Base-by-base conservation (phyloP, 2,888 invertebrate genomes). In the Portevinia maculata region DNA sequence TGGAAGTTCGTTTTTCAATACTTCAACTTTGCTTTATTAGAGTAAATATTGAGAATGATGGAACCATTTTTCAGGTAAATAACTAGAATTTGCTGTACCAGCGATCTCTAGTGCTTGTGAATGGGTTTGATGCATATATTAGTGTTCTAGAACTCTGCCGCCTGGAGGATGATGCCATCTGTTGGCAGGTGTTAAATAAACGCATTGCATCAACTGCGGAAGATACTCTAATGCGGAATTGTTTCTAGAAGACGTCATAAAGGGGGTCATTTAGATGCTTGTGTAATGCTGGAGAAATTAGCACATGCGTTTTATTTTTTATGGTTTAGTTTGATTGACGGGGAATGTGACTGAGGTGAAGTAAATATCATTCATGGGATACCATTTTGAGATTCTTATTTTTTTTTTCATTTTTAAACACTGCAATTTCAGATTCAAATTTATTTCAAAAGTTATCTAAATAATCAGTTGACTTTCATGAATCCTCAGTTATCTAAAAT, bases 41-140 rank as follows among this genome's bases (percentile, higher is more conserved):
- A 83, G 83, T 83, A 83, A 83, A 83, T 83, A 83, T 83, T 83
- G 76, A 19, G 44, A 71, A 71, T 76, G 81, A 76, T 83, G 83
- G 71, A 76, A 76, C 67, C 75, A 83, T 83, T 83, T 81, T 76
- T 83, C 70, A 81, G 74, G 74, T 81, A 75, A 75, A 81, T 81
- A 79, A 46, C 69, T 69, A 74, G 79, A 60, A 57, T 75, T 70
- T 69, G 44, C 64, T 57, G 74, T 73, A 21, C 30, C 28, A 6
- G 17, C 37, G 37, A 52, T 64, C 69, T 69, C 28, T 64, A 75
- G 75, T 81, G 73, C 55, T 73, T 73, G 70, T 59, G 79, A 81
- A 81, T 81, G 79, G 62, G 50, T 70, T 79, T 69, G 64, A 70
- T 64, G 79, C 37, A 69, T 79, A 50, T 62, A 62, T 57, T 57